phyloP scores from a whole-genome alignment of 1,140 invertebrate genomes.

The Matsumurasca onukii region DNA sequence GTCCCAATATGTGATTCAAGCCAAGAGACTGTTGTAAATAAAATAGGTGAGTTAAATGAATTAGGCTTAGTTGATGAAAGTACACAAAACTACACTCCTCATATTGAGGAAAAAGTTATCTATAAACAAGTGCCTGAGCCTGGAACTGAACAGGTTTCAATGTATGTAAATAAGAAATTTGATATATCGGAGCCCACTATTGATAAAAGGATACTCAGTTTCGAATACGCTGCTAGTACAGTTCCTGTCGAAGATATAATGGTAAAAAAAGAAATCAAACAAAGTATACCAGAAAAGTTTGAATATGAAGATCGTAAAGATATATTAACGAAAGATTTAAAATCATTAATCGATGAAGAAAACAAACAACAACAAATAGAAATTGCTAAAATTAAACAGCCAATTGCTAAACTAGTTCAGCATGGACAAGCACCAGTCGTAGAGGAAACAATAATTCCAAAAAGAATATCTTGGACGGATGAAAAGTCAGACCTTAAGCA shows the following conservation, averaged over 20 bases:
- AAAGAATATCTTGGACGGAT: slow-evolving; percentile 24
- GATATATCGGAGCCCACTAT: too few relatives aligned
- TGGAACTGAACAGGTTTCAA: not conserved
- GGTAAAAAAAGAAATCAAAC: slow-evolving; percentile 11
- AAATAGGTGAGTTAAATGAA: not conserved
- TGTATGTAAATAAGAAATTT: too few relatives aligned
- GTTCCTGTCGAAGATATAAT: not conserved
- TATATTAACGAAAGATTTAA: slow-evolving; percentile 34
- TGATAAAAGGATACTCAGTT: too few relatives aligned
- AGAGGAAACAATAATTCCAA: slow-evolving; percentile 32
- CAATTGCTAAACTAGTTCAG: not conserved
- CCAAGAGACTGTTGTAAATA: not conserved
- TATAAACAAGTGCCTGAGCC: not conserved
- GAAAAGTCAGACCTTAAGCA: not conserved
- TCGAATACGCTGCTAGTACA: too few relatives aligned
- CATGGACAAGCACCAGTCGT: not conserved
- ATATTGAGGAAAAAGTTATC: not conserved
- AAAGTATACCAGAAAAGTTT: not conserved
- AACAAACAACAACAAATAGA: slow-evolving; percentile 17
- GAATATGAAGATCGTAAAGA: slow-evolving; percentile 4
- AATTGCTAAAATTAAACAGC: not conserved
- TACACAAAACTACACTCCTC: not conserved
- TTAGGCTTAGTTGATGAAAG: not conserved
- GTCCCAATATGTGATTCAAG: slow-evolving; percentile 10
- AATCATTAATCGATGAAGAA: slow-evolving; percentile 35